Base-by-base conservation (phyloP, 2,888 invertebrate genomes). In the Phasia obesa region DNA sequence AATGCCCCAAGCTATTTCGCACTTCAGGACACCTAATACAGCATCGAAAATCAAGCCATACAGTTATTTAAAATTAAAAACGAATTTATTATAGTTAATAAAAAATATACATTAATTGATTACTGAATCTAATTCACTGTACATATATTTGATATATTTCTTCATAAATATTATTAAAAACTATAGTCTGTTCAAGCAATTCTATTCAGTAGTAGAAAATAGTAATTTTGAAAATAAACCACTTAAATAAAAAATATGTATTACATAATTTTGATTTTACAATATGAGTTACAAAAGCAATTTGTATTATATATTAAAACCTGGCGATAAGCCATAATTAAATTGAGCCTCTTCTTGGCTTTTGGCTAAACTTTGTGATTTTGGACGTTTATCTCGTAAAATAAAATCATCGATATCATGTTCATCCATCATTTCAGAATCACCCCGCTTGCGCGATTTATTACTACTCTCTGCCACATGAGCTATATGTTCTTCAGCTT, bases 351-450 rank as follows among this genome's bases (percentile, higher is more conserved):
- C 91, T 51, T 91, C 89, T 59, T 88, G 87, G 71, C 87, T 90
- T 79, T 86, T 88, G 0, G 89, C 88, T 38, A 88, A 64, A 27
- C 55, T 75, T 35, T 89, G 87, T 55, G 86, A 17, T 71, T 87
- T 88, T 71, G 88, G 90, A 1, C 89, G 87, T 78, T 90, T 91
- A 74, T 91, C 91, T n/a, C 87, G 86, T 44, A 89, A 77, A 67
- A 90, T 87, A 69, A 91, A 91, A 82, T 91, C 91, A 85, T 91
- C 91, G 19, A 88, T 70, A 81, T 88, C 88, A 51, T 74, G 53
- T 59, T 91, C 91, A 44, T 88, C 89, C 5, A 86, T 31, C 89
- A 89, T 88, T 84, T 91, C 91, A 0, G 90, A 91, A 78, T 91
- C 91, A 47, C 88, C 87, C 13, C 90, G 89, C 71, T 91, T 90